Base-by-base conservation (phyloP, 2,797 vertebrate genomes). In the Phataginus tetradactyla region DNA sequence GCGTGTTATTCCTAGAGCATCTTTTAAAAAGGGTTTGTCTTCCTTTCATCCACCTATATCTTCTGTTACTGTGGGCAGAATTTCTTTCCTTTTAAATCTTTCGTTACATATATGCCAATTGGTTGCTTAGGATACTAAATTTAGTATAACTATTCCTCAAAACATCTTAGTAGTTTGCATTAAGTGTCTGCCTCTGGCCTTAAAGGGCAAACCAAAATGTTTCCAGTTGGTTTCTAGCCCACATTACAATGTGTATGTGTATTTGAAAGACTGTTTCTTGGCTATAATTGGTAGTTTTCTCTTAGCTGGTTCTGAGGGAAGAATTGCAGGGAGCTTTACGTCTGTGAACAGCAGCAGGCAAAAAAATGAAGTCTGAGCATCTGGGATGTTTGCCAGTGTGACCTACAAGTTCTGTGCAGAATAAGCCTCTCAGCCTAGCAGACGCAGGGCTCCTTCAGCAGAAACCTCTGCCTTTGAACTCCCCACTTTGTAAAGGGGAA, bases 321-420 rank as follows among this genome's bases (percentile, higher is more conserved):
- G 96, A 88, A 74, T 74, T 87, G 91, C 97, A 97, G 72, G 23
- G 91, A 96, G 71, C 69, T 92, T 86, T 90, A 39, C 92, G 96
- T 64, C 91, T 96, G 95, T 64, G 57, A 75, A 96, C 96, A 84
- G 88, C 53, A 97, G 85, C 63, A 95, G 96, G 92, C 42, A 93
- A 94, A 96, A 98, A 98, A 98, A 84, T 59, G 13, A 96, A 97
- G 88, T 91, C 90, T 97, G 93, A 79, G 78, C 94, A 32, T 92
- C 96, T 97, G 98, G 97, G 97, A 95, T 83, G 55, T 80, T 2
- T 0, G 96, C 96, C 97, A 97, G 92, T 77, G 96, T 96, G 98
- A 94, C 97, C 97, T 97, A 89, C 94, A 71, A 95, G 93, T 97
- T 97, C 86, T 61, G 91, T 69, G 96, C 77, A 93, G 84, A 95